Percentiles rank a stretch among this genome's conserved stretches.
Conservation (phyloP, 2,113 vertebrate species). For the Catagonus wagneri region DNA sequence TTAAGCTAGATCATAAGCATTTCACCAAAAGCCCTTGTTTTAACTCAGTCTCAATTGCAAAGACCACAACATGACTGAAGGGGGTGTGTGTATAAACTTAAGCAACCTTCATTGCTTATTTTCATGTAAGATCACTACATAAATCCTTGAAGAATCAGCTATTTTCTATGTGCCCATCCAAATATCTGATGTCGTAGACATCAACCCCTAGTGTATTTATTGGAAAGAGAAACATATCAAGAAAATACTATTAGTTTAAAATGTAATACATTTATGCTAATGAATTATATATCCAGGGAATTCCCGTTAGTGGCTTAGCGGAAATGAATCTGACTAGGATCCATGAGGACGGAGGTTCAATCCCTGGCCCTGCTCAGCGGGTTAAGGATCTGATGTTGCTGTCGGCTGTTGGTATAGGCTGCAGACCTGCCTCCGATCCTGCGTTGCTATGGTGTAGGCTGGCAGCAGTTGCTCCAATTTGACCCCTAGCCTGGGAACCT, state of each 20-base stretch:
- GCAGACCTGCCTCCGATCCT: too few relatives aligned
- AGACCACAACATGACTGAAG: not conserved
- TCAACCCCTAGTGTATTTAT: not conserved
- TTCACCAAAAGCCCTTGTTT: slow-evolving; percentile 25
- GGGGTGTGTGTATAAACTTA: not conserved
- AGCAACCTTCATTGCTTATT: not conserved
- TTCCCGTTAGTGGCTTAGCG: not conserved
- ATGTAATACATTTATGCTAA: not conserved
- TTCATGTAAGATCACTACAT: not conserved
- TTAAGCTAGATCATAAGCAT: not conserved
- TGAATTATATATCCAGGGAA: not conserved
- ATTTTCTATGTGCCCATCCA: not conserved
- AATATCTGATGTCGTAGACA: not conserved
- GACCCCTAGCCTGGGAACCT: too few relatives aligned
- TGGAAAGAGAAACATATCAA: slow-evolving; percentile 5
- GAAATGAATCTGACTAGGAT: too few relatives aligned
- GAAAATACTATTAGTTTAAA: not conserved
- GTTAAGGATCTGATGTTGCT: too few relatives aligned
- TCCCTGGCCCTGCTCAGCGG: too few relatives aligned
- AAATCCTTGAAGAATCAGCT: not conserved
- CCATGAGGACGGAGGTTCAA: too few relatives aligned
- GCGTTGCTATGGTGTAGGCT: too few relatives aligned
- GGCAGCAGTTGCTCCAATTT: too few relatives aligned
- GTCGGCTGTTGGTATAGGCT: too few relatives aligned
- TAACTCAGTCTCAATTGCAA: not conserved